Evolutionary conservation across 2,888 invertebrate species (phyloP).

Genomic region (Nipponacmea schrenckii): DNA sequence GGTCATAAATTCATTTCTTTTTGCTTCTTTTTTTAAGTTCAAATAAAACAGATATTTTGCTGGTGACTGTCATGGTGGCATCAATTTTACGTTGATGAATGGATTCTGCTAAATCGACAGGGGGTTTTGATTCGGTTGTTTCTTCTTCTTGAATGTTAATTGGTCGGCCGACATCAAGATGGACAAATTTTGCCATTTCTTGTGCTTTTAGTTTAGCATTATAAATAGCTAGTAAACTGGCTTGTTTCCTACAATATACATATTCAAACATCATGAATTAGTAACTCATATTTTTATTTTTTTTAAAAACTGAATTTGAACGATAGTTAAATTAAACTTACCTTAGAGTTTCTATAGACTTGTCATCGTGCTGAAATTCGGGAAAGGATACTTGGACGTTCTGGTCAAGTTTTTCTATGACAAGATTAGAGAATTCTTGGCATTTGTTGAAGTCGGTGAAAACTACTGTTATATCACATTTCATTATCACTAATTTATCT

Average conservation of each 20-base stretch:
- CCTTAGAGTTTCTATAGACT: slow-evolving; percentile 58
- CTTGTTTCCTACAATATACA: slow-evolving; percentile 52
- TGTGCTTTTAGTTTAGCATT: slow-evolving; percentile 63
- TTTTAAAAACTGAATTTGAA: no score
- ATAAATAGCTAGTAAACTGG: slow-evolving; percentile 57
- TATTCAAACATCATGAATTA: neutral
- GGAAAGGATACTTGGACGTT: slow-evolving; percentile 55
- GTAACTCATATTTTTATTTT: no score
- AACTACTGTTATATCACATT: slow-evolving; percentile 51
- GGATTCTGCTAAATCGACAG: slow-evolving; percentile 36
- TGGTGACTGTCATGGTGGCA: slow-evolving; percentile 52
- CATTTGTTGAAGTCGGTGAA: slow-evolving; percentile 60
- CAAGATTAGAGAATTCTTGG: slow-evolving; percentile 55
- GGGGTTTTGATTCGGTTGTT: slow-evolving; percentile 52
- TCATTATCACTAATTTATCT: slow-evolving; percentile 50
- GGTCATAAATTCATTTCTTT: slow-evolving; percentile 1
- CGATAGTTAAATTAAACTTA: slow-evolving; percentile 21
- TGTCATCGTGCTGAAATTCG: slow-evolving; percentile 56
- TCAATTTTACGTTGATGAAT: slow-evolving; percentile 55
- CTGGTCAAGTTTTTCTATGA: slow-evolving; percentile 63
- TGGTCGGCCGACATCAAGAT: slow-evolving; percentile 54
- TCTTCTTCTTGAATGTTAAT: slow-evolving; percentile 55
- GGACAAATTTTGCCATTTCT: slow-evolving; percentile 60
- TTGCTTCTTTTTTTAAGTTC: slow-evolving; percentile 57
- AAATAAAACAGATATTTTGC: slow-evolving; percentile 58